Evolutionary conservation across 2,797 vertebrate species (phyloP).

Genomic region (Artibeus jamaicensis): DNA sequence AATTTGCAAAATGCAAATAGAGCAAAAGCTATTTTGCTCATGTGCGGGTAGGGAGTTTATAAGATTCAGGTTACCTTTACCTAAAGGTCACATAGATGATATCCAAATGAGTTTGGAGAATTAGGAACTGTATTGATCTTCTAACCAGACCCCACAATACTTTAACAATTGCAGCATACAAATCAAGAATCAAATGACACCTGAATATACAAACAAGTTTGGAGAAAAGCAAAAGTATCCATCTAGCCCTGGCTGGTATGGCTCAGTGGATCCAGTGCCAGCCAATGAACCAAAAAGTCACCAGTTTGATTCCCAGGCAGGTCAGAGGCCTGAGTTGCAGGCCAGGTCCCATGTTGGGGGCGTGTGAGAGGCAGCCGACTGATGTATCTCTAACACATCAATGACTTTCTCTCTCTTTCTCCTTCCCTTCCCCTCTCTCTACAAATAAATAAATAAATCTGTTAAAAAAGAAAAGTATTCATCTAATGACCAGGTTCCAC

Average conservation of each 20-base stretch:
- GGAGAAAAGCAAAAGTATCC: background rate
- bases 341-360: background rate
- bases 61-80: constrained; percentile 64
- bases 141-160: background rate
- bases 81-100: constrained; percentile 65
- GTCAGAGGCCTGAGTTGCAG: background rate
- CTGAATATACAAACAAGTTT: background rate
- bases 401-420: background rate
- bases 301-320: background rate
- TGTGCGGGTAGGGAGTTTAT: constrained; percentile 52
- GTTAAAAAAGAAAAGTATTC: background rate
- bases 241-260: background rate
- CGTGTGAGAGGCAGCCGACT: background rate
- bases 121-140: background rate
- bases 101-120: background rate
- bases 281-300: too few relatives aligned
- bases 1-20: constrained; percentile 80
- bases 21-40: constrained; percentile 73
- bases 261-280: background rate
- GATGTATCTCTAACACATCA: background rate
- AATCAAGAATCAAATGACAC: background rate
- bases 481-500: background rate
- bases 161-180: background rate
- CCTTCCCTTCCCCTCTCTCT: background rate
- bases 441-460: background rate